Evolutionary conservation across 2,888 invertebrate species (phyloP), one percentile per base, ranked within the genome.

Genomic region (Tenodera sinensis): DNA sequence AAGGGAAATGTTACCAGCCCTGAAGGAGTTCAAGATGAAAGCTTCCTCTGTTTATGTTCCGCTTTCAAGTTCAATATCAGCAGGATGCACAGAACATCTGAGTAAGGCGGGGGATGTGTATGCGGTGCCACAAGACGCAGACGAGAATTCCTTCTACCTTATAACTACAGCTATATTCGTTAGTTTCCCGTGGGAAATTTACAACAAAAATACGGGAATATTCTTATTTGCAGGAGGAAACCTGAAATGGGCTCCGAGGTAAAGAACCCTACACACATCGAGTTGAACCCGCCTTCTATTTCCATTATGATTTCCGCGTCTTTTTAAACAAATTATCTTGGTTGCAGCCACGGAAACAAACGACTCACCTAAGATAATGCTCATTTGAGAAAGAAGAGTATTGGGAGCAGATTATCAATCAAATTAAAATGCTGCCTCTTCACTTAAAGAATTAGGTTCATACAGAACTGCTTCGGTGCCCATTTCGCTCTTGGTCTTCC

Each of bases 111-210:
- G 71, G 20, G 20, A 20, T 2, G 20, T 30, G 4, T 54, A 54
- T 20, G 25, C 54, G 20, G 54, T 20, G 54, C 54, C 20, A 71
- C 54, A 71, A 71, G 54, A 25, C 54, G 54, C 54, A 71, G 54
- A 28, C 47, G 28, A 71, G 85, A 54, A 54, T 84, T 84, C 28
- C 71, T 71, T 28, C 85, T 85, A 47, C 27, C 71, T 71, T 71
- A 54, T 85, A 71, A 28, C 47, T 54, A 25, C 54, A 20, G 54
- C 71, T 85, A 25, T 85, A 30, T 54, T 85, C 71, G 85, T 87
- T 82, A 87, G 81, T 82, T 81, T 82, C 87, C 87, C 87, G 30
- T 30, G 87, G 87, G 87, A 87, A 87, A 87, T 87, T 87, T 87
- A 82, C 54, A 71, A 71, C 54, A 71, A 71, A 71, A 71, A 71